These are phyloP conservation scores for Stenichneumon culpator DNA, from an alignment of 2,888 invertebrate genomes.

Conservation along the genomic window DNA sequence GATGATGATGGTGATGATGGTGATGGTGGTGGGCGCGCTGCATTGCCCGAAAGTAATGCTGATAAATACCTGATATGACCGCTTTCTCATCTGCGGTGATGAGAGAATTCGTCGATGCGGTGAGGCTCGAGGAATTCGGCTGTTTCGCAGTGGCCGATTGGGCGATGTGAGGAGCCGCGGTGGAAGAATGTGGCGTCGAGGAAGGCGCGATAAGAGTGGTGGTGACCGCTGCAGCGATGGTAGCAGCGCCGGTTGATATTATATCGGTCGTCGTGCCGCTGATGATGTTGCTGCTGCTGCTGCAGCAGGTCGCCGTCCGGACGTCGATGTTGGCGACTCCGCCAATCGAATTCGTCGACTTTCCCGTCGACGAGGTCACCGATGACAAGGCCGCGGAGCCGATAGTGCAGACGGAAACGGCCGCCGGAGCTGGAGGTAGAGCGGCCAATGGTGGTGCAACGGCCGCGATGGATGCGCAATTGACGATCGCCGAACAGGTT, in stretches of 20 bases:
- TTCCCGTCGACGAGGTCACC: conserved; percentile 63
- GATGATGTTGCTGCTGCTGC: conserved; percentile 65
- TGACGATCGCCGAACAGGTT: conserved; percentile 56
- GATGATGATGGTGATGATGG: conserved; percentile 69
- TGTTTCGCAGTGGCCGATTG: conserved; percentile 54
- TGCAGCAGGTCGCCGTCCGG: conserved; percentile 67
- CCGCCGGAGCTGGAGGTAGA: conserved; percentile 71
- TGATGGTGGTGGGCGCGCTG: conserved; percentile 79
- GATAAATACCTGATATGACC: conserved; percentile 82
- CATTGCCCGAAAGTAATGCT: conserved; percentile 82
- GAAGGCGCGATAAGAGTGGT: conserved; percentile 57
- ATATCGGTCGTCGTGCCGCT: conserved; percentile 71
- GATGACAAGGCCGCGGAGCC: conserved; percentile 66
- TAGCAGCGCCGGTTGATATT: conserved; percentile 72
- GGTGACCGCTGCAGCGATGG: conserved; percentile 71
- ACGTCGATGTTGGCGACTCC: conserved; percentile 37
- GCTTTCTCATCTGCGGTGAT: conserved; percentile 81
- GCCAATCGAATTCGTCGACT: conserved; percentile 61
- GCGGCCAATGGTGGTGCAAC: conserved; percentile 62
- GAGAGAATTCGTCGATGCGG: conserved; percentile 70
- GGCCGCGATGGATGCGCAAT: conserved; percentile 65
- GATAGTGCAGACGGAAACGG: conserved; percentile 73
- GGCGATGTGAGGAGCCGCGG: conserved; percentile 59
- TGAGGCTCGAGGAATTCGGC: conserved; percentile 24
- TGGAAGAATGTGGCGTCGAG: conserved; percentile 41